Evolutionary conservation across 2,888 invertebrate genomes (phyloP), one percentile per base, ranked within the genome.

Genomic region (Andrena haemorrhoa): DNA sequence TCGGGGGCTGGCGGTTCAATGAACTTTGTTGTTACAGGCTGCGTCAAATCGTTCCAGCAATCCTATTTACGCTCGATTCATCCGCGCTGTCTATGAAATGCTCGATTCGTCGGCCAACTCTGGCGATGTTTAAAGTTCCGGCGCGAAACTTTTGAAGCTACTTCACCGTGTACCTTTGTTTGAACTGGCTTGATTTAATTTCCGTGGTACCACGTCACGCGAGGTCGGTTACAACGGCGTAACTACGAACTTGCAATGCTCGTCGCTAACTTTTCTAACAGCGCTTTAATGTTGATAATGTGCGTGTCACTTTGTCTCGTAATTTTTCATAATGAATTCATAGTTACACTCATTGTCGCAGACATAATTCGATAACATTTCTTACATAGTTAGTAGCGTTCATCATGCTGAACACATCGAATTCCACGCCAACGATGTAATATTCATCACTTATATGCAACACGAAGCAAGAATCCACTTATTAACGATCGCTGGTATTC

Each of bases 131-230:
- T 83, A 73, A 83, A 83, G 73, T 82, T 82, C 71, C 58, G 63
- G 41, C 73, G 76, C 58, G 76, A 83, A 83, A 83, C 82, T 83
- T 83, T 77, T 51, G 56, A 66, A 65, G 73, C 47, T 77, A 77
- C 76, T 82, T 73, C 69, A 58, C 56, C 69, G 60, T 69, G 82
- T 23, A 66, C 76, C 76, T 81, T 83, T 83, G 82, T 83, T 83
- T 83, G 82, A 82, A 83, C 76, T 81, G 56, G 76, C 70, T 76
- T 83, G 82, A 82, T 83, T 83, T 83, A 83, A 81, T 81, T 83
- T 83, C 82, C 82, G 82, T 31, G 82, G 47, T 66, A 70, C 65
- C 56, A 8, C 82, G 70, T 81, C 82, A 83, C 82, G 82, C 82
- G 76, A 83, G 76, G 64, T 58, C 60, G 65, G 72, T 60, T 73